Base-by-base conservation (phyloP, 1,140 invertebrate species). In the Drosophila kikkawai region DNA sequence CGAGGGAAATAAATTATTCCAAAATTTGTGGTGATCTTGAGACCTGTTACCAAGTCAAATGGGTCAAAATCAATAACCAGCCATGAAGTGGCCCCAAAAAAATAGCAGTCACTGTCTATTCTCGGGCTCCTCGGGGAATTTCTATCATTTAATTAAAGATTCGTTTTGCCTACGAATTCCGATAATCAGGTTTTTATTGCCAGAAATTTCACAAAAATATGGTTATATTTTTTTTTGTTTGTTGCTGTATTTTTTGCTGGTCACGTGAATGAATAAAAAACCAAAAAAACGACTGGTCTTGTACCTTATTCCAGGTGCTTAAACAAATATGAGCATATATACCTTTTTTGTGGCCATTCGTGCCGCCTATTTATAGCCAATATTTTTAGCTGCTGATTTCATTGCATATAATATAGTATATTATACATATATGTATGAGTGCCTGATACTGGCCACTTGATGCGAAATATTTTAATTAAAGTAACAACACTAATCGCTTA, bases 361-460 rank as follows among this genome's bases (percentile, higher is more conserved):
- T 48, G 76, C 60, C 84, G 76, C 60, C 83, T 87, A 87, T 87
- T 83, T 88, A 78, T 87, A 87, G 84, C 37, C 68, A 78, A 88
- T 75, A 86, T 87, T 88, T 86, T 88, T 86, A 86, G 84, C 84
- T 80, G 84, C 83, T 86, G 83, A 86, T 86, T 86, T 86, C 83
- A 88, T 83, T 87, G 66, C 65, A 70, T 78, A 51, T 70, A 61
- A 9, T 15, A 7, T 13, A 13, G 4, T 48, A 47, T 15, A 26
- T 15, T 8, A 5, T 48, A 26, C 26, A 41, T 8, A 6, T 29
- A 6, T 29, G 13, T 9, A 2, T 11, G 22, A n/a, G 47, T 29
- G 45, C 8, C 22, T 22, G 45, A 48, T 48, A 48, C 13, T 48
- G 45, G 45, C 45, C 53, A 56, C 53, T 56, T n/a, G 53, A 56